A percentile compares a stretch with the other conserved stretches of the same genome.
Conservation (phyloP, 2,797 vertebrate genomes). For the Eospalax fontanierii region DNA sequence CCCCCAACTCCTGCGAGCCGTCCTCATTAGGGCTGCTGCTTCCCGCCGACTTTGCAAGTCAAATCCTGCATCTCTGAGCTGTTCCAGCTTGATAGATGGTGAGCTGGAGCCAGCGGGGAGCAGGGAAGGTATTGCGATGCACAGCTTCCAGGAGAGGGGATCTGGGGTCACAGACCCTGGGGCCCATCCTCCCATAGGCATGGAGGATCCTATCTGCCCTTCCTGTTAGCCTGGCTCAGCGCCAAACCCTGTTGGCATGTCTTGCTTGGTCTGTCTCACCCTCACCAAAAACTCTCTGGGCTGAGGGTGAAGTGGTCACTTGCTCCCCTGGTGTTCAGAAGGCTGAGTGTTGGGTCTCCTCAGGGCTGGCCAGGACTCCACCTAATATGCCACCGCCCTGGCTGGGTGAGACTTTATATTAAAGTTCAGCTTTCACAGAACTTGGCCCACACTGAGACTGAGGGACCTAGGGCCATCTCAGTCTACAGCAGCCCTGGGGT, state of each 20-base stretch:
- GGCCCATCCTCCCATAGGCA: background rate
- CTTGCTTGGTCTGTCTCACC: background rate
- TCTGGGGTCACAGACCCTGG: background rate
- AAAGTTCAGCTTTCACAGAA: background rate
- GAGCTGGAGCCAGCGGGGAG: background rate
- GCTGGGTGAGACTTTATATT: background rate
- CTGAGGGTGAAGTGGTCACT: background rate
- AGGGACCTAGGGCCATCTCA: too few relatives aligned
- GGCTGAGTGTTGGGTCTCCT: background rate
- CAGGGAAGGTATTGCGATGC: background rate
- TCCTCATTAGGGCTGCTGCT: background rate
- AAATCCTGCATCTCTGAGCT: background rate
- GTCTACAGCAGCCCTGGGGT: background rate
- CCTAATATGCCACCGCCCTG: too few relatives aligned
- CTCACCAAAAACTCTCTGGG: background rate
- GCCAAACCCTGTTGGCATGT: background rate
- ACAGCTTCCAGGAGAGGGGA: background rate
- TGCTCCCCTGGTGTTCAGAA: background rate
- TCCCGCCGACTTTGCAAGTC: background rate
- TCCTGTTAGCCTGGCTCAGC: background rate
- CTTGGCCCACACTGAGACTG: background rate
- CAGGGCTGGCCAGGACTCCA: background rate
- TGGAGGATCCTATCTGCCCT: background rate
- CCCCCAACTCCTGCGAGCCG: rapidly evolving
- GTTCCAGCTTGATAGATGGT: background rate